These are phyloP conservation scores for Vesta saturnalis DNA, from an alignment of 2,888 invertebrate genomes.

Conservation along the genomic window DNA sequence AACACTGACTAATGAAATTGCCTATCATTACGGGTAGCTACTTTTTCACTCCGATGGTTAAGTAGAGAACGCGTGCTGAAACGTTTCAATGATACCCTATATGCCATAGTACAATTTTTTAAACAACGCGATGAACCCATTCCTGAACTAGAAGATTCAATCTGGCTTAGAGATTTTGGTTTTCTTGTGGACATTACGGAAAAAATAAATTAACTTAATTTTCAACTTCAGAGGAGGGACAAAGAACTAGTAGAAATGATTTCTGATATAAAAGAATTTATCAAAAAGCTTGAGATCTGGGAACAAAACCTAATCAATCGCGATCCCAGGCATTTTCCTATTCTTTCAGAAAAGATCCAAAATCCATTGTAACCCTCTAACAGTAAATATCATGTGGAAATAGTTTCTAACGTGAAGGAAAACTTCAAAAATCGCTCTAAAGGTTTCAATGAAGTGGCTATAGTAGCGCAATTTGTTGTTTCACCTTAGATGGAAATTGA, in stretches of 20 bases:
- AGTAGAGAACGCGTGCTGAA: no score
- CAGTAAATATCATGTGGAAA: no score
- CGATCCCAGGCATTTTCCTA: slow-evolving; percentile 33
- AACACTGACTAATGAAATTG: no score
- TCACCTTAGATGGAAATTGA: slow-evolving; percentile 17
- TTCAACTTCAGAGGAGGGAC: slow-evolving; percentile 26
- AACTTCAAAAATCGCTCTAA: no score
- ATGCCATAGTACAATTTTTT: slow-evolving; percentile 29
- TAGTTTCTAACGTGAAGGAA: no score
- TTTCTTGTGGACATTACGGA: no score
- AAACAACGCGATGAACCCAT: no score
- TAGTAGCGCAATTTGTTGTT: background rate
- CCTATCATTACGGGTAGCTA: no score
- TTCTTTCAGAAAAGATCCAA: slow-evolving; percentile 34
- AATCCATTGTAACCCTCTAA: slow-evolving; percentile 29
- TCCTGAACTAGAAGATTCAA: no score
- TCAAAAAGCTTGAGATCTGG: slow-evolving; percentile 26
- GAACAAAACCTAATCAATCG: slow-evolving; percentile 33
- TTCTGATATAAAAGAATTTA: slow-evolving; percentile 29
- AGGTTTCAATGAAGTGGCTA: no score
- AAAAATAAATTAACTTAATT: slow-evolving; percentile 29
- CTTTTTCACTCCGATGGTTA: no score
- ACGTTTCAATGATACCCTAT: slow-evolving; percentile 16
- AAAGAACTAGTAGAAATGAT: slow-evolving; percentile 24
- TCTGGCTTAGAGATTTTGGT: no score